phyloP scores from a whole-genome alignment of 2,797 vertebrate species.

The Enoplosus armatus region DNA sequence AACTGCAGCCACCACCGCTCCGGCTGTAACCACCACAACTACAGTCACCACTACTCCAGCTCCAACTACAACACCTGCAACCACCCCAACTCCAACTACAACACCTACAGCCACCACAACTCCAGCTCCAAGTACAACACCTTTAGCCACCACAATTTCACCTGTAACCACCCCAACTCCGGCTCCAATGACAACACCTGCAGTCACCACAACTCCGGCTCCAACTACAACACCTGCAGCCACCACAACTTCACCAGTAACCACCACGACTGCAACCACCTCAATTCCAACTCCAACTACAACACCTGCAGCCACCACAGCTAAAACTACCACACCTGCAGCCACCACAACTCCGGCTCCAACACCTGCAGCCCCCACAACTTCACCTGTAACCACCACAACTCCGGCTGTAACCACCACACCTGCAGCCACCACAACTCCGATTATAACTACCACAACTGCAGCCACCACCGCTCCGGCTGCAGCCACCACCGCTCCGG shows the following conservation, averaged over 20 bases:
- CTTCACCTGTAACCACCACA: neutral
- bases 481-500: neutral
- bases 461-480: neutral
- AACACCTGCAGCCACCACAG: neutral
- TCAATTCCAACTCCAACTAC: neutral
- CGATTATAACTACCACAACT: neutral
- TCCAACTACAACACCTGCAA: too few relatives aligned
- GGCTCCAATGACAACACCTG: neutral
- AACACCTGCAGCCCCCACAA: rapidly evolving
- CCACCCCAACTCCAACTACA: too few relatives aligned
- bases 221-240: too few relatives aligned
- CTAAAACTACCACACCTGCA: rapidly evolving
- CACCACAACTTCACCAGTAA: neutral
- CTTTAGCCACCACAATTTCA: rapidly evolving
- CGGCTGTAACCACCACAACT: too few relatives aligned
- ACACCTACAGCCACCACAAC: too few relatives aligned
- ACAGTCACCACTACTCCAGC: too few relatives aligned
- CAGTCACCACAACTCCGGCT: too few relatives aligned
- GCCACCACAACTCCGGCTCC: neutral
- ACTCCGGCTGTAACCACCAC: neutral
- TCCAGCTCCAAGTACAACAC: neutral
- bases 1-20: too few relatives aligned
- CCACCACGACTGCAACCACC: neutral
- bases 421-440: neutral
- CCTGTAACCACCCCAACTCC: too few relatives aligned